These are phyloP conservation scores for Heliconius congener DNA, from an alignment of 1,140 invertebrate genomes.

Conservation along the genomic window DNA sequence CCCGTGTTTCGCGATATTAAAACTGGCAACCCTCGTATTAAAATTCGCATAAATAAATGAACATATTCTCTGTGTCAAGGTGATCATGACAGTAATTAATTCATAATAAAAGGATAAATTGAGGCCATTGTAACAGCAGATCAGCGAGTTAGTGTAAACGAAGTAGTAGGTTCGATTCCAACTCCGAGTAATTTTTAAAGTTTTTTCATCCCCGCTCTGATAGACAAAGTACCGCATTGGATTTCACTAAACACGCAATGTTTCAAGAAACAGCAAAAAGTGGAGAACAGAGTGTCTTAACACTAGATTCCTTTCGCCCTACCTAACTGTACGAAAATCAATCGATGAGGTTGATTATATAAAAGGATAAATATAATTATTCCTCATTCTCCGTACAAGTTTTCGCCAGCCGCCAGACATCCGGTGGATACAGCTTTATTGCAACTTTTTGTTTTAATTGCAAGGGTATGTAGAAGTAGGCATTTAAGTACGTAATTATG, in stretches of 20 bases:
- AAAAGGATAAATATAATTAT: constrained; percentile 11
- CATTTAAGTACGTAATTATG: constrained; percentile 7
- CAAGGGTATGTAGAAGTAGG: constrained; percentile 10
- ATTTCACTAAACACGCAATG: no score
- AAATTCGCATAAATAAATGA: background rate
- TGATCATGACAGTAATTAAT: constrained; percentile 9
- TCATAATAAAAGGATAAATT: constrained; percentile 10
- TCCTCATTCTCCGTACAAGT: background rate
- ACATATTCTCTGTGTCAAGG: constrained; percentile 11
- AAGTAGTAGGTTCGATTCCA: no score
- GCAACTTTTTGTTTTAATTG: constrained; percentile 12
- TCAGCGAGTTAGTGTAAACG: no score
- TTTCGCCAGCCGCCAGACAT: constrained; percentile 12
- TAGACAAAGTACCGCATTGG: no score
- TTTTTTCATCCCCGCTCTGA: no score
- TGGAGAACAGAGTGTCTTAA: no score
- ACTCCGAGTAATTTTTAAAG: no score
- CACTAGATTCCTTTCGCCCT: no score
- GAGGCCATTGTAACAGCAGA: no score
- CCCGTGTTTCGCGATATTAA: background rate
- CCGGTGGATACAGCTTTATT: constrained; percentile 12
- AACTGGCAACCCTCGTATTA: background rate
- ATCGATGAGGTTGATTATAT: background rate
- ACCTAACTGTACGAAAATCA: no score
- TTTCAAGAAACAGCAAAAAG: no score